Evolutionary conservation across 2,113 vertebrate genomes (phyloP).

Genomic region (Drymodes brunneopygia): DNA sequence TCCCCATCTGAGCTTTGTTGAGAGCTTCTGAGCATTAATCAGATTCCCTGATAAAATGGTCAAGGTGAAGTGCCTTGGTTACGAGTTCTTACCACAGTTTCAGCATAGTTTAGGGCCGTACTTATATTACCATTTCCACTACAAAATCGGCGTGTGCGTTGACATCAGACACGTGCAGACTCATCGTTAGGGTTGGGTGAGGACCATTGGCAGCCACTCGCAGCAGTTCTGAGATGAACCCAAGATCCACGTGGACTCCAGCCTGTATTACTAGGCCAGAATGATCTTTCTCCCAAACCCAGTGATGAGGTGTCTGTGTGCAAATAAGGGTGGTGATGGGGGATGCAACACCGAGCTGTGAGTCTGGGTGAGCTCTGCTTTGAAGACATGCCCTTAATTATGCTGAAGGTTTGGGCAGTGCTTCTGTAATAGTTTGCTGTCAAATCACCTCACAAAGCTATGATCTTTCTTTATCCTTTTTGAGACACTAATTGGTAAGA

Average conservation of each 20-base stretch:
- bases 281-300: background rate
- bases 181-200: background rate
- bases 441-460: background rate
- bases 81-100: background rate
- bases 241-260: fast-evolving
- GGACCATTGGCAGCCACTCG: fast-evolving
- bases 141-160: background rate
- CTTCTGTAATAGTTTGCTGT: background rate
- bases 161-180: background rate
- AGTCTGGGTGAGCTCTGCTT: background rate
- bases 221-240: background rate
- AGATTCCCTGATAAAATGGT: background rate
- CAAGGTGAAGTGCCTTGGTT: background rate
- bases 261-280: background rate
- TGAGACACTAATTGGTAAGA: background rate
- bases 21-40: background rate
- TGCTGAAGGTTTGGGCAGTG: background rate
- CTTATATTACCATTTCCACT: background rate
- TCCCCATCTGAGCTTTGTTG: background rate
- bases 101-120: background rate
- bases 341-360: background rate
- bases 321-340: fast-evolving
- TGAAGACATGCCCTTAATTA: background rate
- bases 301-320: background rate
- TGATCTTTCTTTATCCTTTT: background rate